phyloP scores from a whole-genome alignment of 1,140 invertebrate species.

The Leptinotarsa undecemlineata region DNA sequence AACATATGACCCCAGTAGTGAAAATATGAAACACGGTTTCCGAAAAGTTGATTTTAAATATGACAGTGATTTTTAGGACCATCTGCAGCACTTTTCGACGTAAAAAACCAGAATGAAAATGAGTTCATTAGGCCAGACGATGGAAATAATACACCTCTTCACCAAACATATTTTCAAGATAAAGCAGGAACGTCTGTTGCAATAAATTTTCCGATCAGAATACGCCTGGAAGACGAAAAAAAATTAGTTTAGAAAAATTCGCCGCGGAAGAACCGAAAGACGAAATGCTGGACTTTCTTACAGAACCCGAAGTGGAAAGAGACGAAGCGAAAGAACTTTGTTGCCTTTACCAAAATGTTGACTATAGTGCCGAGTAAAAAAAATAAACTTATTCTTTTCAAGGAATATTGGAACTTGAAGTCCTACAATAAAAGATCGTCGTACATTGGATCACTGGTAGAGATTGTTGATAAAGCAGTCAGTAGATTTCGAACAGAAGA shows the following conservation, averaged over 20 bases:
- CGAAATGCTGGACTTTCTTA: neutral
- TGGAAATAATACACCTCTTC: neutral
- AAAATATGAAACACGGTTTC: neutral
- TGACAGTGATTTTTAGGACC: neutral
- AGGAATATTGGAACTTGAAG: neutral
- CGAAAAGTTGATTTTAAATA: neutral
- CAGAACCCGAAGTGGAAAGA: neutral
- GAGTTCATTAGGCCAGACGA: constrained; percentile 7
- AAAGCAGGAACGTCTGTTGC: neutral
- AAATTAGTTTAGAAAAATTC: neutral
- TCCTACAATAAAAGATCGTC: neutral
- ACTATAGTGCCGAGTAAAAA: neutral
- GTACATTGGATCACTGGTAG: neutral
- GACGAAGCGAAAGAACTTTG: neutral
- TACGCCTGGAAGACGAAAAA: neutral
- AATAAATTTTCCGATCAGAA: neutral
- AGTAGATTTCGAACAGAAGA: neutral
- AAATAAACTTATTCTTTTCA: neutral
- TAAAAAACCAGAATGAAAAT: neutral
- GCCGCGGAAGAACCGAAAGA: neutral
- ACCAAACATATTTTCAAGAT: neutral
- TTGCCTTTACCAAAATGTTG: neutral
- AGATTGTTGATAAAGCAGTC: neutral
- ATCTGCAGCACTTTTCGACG: neutral
- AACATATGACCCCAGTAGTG: neutral